phyloP scores from a whole-genome alignment of 2,113 vertebrate genomes.

The Microtus richardsoni region DNA sequence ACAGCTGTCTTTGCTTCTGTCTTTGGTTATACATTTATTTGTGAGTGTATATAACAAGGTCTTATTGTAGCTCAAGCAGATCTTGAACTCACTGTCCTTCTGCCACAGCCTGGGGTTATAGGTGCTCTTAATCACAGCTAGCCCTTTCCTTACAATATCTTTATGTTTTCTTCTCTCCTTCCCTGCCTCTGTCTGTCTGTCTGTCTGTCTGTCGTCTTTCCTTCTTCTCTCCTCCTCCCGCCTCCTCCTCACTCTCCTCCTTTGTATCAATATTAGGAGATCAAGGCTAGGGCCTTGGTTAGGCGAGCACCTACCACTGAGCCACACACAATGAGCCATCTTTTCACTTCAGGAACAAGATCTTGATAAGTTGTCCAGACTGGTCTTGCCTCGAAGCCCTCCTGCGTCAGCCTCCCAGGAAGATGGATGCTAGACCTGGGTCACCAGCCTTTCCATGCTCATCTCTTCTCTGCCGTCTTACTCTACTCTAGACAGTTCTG shows the following conservation, averaged over 20 bases:
- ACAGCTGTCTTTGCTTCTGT: rapidly evolving
- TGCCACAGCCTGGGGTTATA: background rate
- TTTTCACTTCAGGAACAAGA: background rate
- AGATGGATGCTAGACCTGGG: too few species aligned
- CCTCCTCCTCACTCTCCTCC: background rate
- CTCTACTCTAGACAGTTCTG: background rate
- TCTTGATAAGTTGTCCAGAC: background rate
- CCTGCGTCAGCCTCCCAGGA: background rate
- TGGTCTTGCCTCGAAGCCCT: background rate
- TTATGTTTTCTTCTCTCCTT: background rate
- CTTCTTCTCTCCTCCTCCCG: background rate
- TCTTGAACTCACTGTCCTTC: background rate
- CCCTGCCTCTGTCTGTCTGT: too few species aligned
- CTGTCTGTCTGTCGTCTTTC: background rate
- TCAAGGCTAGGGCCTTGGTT: background rate
- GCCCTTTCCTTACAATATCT: background rate
- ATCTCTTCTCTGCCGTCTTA: background rate
- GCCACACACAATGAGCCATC: background rate
- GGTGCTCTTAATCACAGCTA: background rate
- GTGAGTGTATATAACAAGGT: background rate
- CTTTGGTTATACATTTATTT: background rate
- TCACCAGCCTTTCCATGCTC: background rate
- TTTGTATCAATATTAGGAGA: background rate
- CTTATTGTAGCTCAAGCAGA: background rate
- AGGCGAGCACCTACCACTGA: background rate